These are phyloP conservation scores for Hippopotamyrus pictus DNA, from an alignment of 2,797 vertebrate genomes.

Conservation along the genomic window DNA sequence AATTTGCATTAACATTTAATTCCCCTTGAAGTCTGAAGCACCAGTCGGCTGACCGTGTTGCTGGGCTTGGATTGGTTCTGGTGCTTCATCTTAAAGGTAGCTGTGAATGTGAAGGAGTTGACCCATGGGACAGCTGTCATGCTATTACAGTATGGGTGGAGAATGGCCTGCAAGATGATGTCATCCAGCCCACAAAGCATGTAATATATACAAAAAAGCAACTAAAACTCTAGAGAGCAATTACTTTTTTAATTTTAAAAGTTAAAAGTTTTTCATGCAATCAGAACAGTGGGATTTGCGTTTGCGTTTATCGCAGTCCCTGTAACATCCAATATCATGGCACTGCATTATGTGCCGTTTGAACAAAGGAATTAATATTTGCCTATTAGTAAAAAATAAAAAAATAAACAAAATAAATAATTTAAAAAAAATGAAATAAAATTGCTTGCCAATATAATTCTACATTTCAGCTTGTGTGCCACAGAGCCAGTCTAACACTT, in stretches of 20 bases:
- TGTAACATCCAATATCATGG: background rate
- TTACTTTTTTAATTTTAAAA: background rate
- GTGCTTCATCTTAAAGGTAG: background rate
- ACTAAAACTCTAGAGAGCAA: background rate
- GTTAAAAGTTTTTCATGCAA: background rate
- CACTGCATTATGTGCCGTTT: background rate
- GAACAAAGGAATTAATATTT: background rate
- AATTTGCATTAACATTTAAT: background rate
- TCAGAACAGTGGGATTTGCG: background rate
- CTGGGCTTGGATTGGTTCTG: background rate
- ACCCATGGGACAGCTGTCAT: background rate
- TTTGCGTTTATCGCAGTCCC: background rate
- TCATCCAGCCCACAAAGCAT: background rate
- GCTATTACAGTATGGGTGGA: background rate
- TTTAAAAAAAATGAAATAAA: background rate
- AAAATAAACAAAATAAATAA: background rate
- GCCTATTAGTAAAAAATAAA: background rate
- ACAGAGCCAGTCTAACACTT: background rate
- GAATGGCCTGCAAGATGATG: background rate
- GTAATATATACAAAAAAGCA: background rate
- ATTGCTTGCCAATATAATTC: background rate
- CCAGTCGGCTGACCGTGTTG: background rate
- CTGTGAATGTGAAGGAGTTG: background rate
- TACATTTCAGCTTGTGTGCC: background rate
- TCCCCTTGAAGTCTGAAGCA: background rate